phyloP scores from a whole-genome alignment of 2,113 vertebrate species.

The Vulpes vulpes region DNA sequence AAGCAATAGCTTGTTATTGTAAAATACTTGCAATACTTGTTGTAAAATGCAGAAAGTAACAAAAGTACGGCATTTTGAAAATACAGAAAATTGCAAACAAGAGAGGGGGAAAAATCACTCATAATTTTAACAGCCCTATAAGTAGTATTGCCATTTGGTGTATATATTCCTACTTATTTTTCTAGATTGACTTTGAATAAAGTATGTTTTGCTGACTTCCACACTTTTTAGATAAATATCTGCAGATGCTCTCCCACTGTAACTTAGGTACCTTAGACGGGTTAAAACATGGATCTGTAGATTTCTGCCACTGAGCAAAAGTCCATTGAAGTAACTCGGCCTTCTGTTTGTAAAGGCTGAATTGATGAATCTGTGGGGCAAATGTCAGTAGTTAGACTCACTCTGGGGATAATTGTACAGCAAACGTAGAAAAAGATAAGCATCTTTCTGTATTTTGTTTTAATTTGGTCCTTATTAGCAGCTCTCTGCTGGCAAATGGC shows the following conservation, averaged over 20 bases:
- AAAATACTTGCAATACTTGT: not conserved
- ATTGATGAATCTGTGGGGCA: not conserved
- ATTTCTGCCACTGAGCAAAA: not conserved
- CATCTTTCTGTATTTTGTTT: conserved; percentile 2
- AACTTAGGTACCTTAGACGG: not conserved
- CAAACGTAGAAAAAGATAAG: not conserved
- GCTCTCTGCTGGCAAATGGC: not conserved
- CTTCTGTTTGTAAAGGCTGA: not conserved
- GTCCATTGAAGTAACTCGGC: not conserved
- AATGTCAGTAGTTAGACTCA: not conserved
- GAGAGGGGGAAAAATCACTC: not conserved
- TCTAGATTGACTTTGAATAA: not conserved
- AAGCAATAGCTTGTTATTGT: not conserved
- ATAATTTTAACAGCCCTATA: not conserved
- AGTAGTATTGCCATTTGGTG: not conserved
- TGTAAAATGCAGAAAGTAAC: not conserved
- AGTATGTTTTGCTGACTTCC: not conserved
- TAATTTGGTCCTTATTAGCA: not conserved
- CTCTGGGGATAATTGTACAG: not conserved
- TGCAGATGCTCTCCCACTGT: not conserved
- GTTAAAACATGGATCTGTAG: not conserved
- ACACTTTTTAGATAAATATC: not conserved
- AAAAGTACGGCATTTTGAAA: not conserved
- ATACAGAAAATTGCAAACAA: not conserved
- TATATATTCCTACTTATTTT: not conserved